These are phyloP conservation scores for Pongo abelii DNA, from an alignment of 2,113 vertebrate genomes.

Conservation along the genomic window DNA sequence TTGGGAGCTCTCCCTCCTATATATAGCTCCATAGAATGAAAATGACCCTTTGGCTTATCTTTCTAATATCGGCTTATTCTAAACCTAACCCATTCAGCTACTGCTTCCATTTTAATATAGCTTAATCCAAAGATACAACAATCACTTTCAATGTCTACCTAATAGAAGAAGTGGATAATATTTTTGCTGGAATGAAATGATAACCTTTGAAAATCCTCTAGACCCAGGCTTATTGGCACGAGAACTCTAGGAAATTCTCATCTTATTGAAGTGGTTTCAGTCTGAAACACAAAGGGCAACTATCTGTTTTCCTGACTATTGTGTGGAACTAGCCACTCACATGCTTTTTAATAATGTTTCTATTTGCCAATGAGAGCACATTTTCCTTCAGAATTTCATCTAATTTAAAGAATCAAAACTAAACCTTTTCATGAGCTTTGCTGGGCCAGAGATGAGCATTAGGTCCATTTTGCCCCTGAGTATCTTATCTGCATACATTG, in stretches of 20 bases:
- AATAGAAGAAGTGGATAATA: constrained; percentile 40
- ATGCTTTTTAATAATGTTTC: constrained; percentile 38
- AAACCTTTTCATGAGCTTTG: neutral
- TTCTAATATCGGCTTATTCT: constrained; percentile 27
- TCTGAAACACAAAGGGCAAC: neutral
- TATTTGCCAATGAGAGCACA: neutral
- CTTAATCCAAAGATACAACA: constrained; percentile 51
- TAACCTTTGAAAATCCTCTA: constrained; percentile 58
- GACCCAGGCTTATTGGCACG: neutral
- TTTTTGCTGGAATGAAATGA: constrained; percentile 56
- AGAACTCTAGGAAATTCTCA: neutral
- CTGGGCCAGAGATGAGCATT: neutral
- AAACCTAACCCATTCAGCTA: constrained; percentile 30
- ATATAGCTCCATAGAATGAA: neutral
- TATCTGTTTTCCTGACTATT: neutral
- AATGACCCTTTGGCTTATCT: constrained; percentile 20
- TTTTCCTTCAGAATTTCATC: neutral
- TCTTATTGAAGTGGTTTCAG: neutral
- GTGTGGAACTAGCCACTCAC: neutral
- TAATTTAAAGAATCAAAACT: constrained; percentile 11
- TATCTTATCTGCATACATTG: neutral
- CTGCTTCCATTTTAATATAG: constrained; percentile 65
- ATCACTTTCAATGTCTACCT: constrained; percentile 29
- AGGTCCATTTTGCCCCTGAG: neutral
- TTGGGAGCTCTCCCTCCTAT: neutral